A percentile compares a stretch with the other conserved stretches of the same genome.
Evolutionary conservation across 2,888 invertebrate genomes (phyloP).

Genomic region (Stomorhina lunata): DNA sequence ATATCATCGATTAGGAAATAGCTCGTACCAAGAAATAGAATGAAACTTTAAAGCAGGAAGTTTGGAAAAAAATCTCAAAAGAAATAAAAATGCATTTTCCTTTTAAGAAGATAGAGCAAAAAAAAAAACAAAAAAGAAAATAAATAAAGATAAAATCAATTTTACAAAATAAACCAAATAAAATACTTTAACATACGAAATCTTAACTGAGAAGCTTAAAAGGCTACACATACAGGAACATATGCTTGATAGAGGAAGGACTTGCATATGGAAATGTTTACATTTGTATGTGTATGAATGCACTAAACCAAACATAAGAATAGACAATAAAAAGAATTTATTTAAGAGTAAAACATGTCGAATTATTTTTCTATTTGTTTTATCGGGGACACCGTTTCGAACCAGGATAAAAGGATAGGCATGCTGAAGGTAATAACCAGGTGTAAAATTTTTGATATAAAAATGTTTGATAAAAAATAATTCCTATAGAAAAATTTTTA

Average conservation of each 20-base stretch:
- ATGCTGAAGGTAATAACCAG: no score
- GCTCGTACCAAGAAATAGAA: conserved; percentile 16
- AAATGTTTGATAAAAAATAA: no score
- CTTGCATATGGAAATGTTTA: not conserved
- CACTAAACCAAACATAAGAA: conserved; percentile 17
- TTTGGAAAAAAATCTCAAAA: not conserved
- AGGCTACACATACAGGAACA: not conserved
- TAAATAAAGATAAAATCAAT: conserved; percentile 59
- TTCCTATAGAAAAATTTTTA: no score
- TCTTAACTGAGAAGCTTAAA: not conserved
- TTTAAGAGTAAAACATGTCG: conserved; percentile 46
- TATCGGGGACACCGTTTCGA: conserved; percentile 7
- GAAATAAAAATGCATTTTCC: conserved; percentile 19
- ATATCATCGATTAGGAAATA: conserved; percentile 57
- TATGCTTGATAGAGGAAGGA: not conserved
- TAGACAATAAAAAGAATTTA: conserved; percentile 48
- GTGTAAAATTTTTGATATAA: no score
- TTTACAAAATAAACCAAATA: conserved; percentile 48
- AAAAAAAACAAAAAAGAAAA: conserved; percentile 31
- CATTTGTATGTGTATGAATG: not conserved
- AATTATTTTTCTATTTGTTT: not conserved
- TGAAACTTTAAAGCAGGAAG: conserved; percentile 11
- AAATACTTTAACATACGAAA: conserved; percentile 16
- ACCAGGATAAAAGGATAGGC: no score
- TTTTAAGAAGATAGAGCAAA: not conserved